Evolutionary conservation across 2,113 vertebrate genomes (phyloP).

Genomic region (Bos javanicus): DNA sequence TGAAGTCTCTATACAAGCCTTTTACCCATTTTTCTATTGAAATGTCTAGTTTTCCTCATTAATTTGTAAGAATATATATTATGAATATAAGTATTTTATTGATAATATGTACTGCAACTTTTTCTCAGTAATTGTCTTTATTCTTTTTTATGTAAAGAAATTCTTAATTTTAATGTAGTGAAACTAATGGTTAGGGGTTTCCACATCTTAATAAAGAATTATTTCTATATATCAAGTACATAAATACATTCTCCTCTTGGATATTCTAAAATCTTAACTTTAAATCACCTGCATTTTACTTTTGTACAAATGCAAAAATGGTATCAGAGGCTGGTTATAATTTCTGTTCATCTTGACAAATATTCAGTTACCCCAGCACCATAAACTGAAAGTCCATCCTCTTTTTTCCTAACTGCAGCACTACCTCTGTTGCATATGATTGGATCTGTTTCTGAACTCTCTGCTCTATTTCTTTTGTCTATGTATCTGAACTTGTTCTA

Average conservation of each 20-base stretch:
- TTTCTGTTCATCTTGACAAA: neutral
- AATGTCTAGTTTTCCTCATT: neutral
- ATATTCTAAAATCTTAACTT: slow-evolving; percentile 7
- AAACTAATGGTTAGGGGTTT: neutral
- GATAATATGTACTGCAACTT: neutral
- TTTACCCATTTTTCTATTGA: neutral
- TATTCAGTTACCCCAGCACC: neutral
- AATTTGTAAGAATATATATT: neutral
- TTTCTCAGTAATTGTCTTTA: neutral
- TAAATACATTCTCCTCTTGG: neutral
- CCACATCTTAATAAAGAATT: neutral
- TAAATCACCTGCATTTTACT: neutral
- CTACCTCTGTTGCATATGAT: neutral
- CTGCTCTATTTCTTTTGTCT: neutral
- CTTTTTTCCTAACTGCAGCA: neutral
- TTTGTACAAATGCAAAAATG: neutral
- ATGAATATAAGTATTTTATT: neutral
- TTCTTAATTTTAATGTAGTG: neutral
- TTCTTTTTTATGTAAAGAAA: neutral
- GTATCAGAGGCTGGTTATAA: neutral
- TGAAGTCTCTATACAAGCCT: neutral
- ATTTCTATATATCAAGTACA: neutral
- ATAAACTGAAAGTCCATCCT: neutral
- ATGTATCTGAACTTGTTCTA: neutral
- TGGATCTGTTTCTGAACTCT: neutral